Conservation (phyloP, 2,797 vertebrate genomes). For the Smutsia temminckii region DNA sequence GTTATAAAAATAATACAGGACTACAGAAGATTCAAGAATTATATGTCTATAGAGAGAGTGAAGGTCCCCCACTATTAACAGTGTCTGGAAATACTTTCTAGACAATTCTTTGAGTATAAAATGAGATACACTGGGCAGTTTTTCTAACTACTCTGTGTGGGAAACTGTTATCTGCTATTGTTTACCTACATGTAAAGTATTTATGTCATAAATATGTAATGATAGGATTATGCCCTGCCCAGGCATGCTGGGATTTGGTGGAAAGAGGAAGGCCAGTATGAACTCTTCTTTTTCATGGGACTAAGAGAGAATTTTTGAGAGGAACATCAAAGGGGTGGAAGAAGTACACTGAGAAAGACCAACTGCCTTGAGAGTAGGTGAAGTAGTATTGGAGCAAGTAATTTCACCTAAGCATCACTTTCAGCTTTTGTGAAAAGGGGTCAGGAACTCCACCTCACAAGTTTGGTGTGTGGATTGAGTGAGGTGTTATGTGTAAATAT, state of each 20-base stretch:
- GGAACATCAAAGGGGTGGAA: background rate
- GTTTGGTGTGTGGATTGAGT: background rate
- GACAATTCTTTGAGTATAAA: constrained; percentile 32
- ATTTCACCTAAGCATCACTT: background rate
- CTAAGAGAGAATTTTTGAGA: background rate
- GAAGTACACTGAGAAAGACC: background rate
- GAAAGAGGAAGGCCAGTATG: background rate
- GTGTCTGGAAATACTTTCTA: background rate
- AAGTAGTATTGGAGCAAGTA: background rate
- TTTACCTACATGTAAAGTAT: background rate
- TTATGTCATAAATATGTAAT: constrained; percentile 13
- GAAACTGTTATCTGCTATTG: background rate
- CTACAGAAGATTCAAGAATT: background rate
- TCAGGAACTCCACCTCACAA: background rate
- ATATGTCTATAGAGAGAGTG: background rate
- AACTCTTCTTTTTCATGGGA: background rate
- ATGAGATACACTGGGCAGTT: background rate
- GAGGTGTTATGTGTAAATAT: background rate
- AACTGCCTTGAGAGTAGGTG: background rate
- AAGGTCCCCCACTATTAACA: background rate
- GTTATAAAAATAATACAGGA: constrained; percentile 12
- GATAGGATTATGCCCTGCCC: background rate
- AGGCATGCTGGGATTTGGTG: background rate
- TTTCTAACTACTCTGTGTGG: background rate
- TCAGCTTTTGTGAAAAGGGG: background rate